These are phyloP conservation scores for Halictus quadricinctus DNA, from an alignment of 2,888 invertebrate species.

Conservation along the genomic window DNA sequence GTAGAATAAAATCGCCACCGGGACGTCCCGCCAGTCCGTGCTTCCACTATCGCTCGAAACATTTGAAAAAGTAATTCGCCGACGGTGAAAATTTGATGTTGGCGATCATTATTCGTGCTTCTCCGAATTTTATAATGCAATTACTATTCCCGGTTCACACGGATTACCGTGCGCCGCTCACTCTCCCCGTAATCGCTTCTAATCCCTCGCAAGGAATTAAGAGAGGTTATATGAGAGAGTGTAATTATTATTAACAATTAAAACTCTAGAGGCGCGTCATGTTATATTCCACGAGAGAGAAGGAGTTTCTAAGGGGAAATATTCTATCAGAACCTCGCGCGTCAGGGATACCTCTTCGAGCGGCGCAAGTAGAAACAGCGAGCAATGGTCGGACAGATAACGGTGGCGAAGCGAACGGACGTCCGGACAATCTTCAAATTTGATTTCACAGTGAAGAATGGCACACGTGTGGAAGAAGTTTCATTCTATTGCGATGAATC, in stretches of 20 bases:
- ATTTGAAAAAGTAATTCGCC: background rate
- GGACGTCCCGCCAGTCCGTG: background rate
- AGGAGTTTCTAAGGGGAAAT: background rate
- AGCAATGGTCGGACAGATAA: background rate
- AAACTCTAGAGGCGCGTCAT: background rate
- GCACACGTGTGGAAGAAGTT: background rate
- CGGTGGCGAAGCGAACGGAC: background rate
- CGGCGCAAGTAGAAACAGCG: background rate
- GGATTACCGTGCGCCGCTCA: background rate
- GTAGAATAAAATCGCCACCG: slow-evolving; percentile 8
- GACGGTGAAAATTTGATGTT: background rate
- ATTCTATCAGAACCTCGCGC: background rate
- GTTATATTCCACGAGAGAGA: background rate
- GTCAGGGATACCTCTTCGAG: background rate
- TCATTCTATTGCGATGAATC: background rate
- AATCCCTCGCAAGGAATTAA: background rate
- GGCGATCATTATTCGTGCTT: background rate
- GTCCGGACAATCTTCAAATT: background rate
- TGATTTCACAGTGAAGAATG: background rate
- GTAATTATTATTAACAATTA: slow-evolving; percentile 7
- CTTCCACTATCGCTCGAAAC: slow-evolving; percentile 12
- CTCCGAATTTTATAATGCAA: background rate
- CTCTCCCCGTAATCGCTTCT: background rate
- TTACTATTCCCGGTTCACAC: background rate
- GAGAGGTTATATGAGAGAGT: background rate